Percentiles rank a stretch among this genome's conserved stretches.
Conservation (phyloP, 2,888 invertebrate genomes). For the Apamea anceps region DNA sequence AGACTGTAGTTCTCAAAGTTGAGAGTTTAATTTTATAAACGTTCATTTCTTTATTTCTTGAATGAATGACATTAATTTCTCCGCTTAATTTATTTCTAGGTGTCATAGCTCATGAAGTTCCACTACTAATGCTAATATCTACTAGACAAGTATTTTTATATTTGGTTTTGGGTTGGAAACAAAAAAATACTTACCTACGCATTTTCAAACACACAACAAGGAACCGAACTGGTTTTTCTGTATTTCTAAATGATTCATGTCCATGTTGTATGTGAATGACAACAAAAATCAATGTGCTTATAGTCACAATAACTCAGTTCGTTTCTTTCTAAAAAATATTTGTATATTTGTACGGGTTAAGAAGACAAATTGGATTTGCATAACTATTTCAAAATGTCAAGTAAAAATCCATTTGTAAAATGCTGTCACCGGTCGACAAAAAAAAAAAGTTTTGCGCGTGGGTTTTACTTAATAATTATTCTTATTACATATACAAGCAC, state of each 20-base stretch:
- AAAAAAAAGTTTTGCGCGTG: no score
- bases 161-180: no score
- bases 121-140: neutral
- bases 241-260: neutral
- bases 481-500: no score
- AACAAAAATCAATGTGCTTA: neutral
- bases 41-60: neutral
- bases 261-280: neutral
- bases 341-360: neutral
- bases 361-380: neutral
- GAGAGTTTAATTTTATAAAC: neutral
- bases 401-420: neutral
- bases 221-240: neutral
- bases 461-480: no score
- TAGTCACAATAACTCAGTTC: neutral
- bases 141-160: neutral
- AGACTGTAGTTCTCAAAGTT: slow-evolving; percentile 58
- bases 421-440: neutral
- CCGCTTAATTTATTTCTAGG: neutral
- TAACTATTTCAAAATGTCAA: neutral
- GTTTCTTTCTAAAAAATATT: no score
- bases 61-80: neutral
- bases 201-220: neutral
- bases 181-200: neutral
- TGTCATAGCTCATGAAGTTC: neutral